phyloP scores from a whole-genome alignment of 1,140 invertebrate species.

The Nephila pilipes region DNA sequence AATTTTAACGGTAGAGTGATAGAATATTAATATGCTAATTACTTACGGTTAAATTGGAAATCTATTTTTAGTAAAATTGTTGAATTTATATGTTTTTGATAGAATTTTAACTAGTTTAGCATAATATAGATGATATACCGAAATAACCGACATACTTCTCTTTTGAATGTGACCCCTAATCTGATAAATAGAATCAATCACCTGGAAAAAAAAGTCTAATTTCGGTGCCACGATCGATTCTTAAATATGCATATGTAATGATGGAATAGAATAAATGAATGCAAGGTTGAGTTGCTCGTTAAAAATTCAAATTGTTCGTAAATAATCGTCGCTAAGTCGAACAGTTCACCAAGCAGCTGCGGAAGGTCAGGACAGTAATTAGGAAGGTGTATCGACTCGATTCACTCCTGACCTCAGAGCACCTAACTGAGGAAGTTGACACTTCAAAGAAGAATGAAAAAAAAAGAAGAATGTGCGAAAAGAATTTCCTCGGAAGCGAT shows the following conservation, averaged over 20 bases:
- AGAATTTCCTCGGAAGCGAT: not conserved
- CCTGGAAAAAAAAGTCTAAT: not conserved
- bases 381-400: not conserved
- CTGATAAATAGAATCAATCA: too few relatives aligned
- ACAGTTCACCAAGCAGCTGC: not conserved
- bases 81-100: too few relatives aligned
- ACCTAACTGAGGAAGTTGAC: not conserved
- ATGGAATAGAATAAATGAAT: not conserved
- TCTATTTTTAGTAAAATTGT: too few relatives aligned
- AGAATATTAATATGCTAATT: too few relatives aligned
- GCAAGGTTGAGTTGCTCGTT: not conserved
- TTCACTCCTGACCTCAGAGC: not conserved
- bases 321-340: not conserved
- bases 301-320: conserved; percentile 11
- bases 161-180: too few relatives aligned
- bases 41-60: too few relatives aligned
- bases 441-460: not conserved
- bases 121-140: too few relatives aligned
- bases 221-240: not conserved
- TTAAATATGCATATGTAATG: not conserved
- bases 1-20: too few relatives aligned
- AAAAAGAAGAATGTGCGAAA: not conserved
- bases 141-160: too few relatives aligned
- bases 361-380: conserved; percentile 4
- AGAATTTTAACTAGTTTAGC: too few relatives aligned